phyloP scores from a whole-genome alignment of 2,113 vertebrate species.

The Cyrtonyx montezumae region DNA sequence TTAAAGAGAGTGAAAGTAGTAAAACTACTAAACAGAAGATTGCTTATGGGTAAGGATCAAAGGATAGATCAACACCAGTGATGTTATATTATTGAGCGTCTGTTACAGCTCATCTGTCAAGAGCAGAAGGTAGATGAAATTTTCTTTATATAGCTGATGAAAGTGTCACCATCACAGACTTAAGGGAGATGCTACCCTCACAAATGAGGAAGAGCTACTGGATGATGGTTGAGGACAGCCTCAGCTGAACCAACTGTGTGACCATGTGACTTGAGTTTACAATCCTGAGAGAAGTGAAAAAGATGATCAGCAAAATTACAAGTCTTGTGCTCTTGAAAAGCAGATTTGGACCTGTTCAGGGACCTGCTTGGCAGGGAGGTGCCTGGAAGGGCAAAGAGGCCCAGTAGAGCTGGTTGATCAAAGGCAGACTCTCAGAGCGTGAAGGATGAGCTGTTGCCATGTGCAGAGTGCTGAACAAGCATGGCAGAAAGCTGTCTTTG shows the following conservation, averaged over 20 bases:
- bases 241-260: not conserved
- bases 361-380: not conserved
- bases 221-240: not conserved
- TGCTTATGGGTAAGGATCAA: not conserved
- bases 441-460: not conserved
- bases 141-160: not conserved
- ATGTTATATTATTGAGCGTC: not conserved
- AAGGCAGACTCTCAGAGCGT: not conserved
- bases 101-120: not conserved
- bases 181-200: not conserved
- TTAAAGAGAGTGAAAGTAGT: not conserved
- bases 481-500: not conserved
- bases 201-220: not conserved
- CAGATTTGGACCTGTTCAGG: not conserved
- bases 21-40: not conserved
- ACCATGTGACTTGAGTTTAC: not conserved
- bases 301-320: not conserved
- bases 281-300: not conserved
- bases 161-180: not conserved
- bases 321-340: not conserved
- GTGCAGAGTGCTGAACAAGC: not conserved
- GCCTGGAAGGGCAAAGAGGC: not conserved
- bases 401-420: not conserved
- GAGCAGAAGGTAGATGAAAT: not conserved
- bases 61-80: not conserved